Base-by-base conservation (phyloP, 2,113 vertebrate genomes). In the Cynopterus brachyotis region DNA sequence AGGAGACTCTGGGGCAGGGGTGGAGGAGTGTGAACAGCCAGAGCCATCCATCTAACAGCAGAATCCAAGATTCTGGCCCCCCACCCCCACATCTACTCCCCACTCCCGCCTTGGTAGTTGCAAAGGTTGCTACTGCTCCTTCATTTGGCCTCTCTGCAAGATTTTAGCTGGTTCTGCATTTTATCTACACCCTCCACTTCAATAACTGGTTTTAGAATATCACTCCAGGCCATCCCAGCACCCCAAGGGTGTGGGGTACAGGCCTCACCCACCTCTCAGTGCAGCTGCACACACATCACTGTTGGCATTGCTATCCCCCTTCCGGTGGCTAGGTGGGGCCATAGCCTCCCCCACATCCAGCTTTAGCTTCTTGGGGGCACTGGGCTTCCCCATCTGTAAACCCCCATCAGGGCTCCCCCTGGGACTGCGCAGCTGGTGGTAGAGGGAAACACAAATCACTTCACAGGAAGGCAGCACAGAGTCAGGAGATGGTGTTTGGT, bases 281-380 rank as follows among this genome's bases (percentile, higher is more conserved):
- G 99, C 99, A 2, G 99, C 98, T 2, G 99, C 95, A 30, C 99
- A 99, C 3, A 99, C 99, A 0, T 99, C 99, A 0, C 99, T 99
- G 98, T 99, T 99, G 92, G 99, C 99, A 45, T 98, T 81, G 13
- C 64, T 86, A 87, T 99, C 99, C 32, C 99, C 99, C 95, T 99
- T 99, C 87, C 98, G 98, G 91, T 99, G 97, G 22, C 97, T 96
- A 32, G 96, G 93, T 0, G 97, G 97, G 11, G 91, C 91, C 42
- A 64, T 7, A 0, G 95, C 84, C 6, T 97, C 96, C 19, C 92
- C 96, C 7, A 97, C 1, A 0, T 98, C 98, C 4, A 98, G 94
- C 90, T 98, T 98, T 47, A 98, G 96, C 91, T 98, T 98, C 97
- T 98, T 98, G 37, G 98, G 97, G 17, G 97, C 98, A 6, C 98